A percentile compares a stretch with the other conserved stretches of the same genome.
These are phyloP conservation scores for Leptatherina wallacei DNA, from an alignment of 2,797 vertebrate species.

Conservation along the genomic window DNA sequence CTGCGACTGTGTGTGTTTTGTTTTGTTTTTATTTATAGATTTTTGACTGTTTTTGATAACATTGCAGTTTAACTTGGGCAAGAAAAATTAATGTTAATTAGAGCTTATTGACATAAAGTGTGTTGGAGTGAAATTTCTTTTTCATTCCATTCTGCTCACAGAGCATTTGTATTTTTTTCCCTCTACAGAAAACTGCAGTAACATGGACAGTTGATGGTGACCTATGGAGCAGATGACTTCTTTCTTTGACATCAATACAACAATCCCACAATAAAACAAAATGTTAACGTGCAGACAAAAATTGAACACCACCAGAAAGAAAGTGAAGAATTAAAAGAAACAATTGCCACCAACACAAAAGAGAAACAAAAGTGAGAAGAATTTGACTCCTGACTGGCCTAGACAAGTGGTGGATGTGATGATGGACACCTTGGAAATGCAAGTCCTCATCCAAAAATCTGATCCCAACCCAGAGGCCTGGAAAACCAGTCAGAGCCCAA, in stretches of 20 bases:
- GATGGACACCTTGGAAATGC: conserved; percentile 54
- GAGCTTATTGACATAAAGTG: not conserved
- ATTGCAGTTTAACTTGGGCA: not conserved
- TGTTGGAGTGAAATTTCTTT: not conserved
- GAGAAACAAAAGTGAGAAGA: conserved; percentile 69
- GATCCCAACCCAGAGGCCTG: conserved; percentile 59
- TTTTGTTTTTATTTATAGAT: not conserved
- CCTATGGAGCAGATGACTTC: conserved; percentile 89
- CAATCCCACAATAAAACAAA: conserved; percentile 83
- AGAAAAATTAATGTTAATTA: not conserved
- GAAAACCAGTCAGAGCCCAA: conserved; percentile 55
- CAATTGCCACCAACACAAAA: conserved; percentile 72
- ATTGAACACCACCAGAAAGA: conserved; percentile 64
- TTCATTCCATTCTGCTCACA: not conserved
- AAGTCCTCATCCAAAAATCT: conserved; percentile 62
- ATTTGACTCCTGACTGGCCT: conserved; percentile 56
- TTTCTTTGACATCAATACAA: conserved; percentile 74
- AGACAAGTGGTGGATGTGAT: conserved; percentile 56
- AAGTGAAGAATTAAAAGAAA: conserved; percentile 61
- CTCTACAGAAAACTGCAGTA: conserved; percentile 95
- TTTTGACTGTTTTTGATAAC: not conserved
- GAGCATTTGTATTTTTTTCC: conserved; percentile 50
- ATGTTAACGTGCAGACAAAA: conserved; percentile 65
- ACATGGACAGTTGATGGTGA: conserved; percentile 99
- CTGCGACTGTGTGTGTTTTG: not conserved